Evolutionary conservation across 2,797 vertebrate genomes (phyloP), one percentile per base, ranked within the genome.

Genomic region (Alca torda): DNA sequence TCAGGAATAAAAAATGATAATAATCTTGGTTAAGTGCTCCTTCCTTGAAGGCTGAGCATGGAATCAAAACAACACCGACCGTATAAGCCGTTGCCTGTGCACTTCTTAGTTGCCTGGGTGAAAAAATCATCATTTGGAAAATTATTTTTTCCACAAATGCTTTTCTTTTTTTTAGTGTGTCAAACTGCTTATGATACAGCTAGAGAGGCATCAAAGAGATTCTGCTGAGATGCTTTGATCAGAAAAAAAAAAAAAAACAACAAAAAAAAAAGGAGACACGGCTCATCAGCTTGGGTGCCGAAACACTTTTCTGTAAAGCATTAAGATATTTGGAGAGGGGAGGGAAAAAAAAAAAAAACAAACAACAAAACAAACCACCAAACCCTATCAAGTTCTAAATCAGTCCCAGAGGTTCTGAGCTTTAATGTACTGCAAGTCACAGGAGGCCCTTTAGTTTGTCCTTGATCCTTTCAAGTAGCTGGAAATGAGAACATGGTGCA

Each of bases 391-490:
- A 64, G 26, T 48, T 83, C 77, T 94, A 50, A 59, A 81, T 84
- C 78, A 87, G 53, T 92, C 73, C 39, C 90, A 95, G 81, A 88
- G 26, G 85, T 87, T 86, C 70, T 50, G 60, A 83, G 73, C 48
- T 70, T 70, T 85, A 89, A 90, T 80, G 48, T 46, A 90, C 78
- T 68, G 68, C 57, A 46, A 67, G 88, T 93, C 93, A 86, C 64
- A 75, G 68, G 61, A 82, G 87, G 53, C 72, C 72, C 75, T 92
- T 93, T 91, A 89, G 48, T 77, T 91, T 91, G 72, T 79, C 90
- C 93, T 94, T 94, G 90, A 92, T 96, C 78, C 85, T 96, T 96
- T 96, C 79, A 90, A 96, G 63, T 82, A 75, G 35, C 73, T 96
- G 87, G 87, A 95, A 94, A 81, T 72, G 50, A 94, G 97, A 96